Evolutionary conservation across 2,113 vertebrate genomes (phyloP), one percentile per base, ranked within the genome.

Genomic region (Nestor notabilis): DNA sequence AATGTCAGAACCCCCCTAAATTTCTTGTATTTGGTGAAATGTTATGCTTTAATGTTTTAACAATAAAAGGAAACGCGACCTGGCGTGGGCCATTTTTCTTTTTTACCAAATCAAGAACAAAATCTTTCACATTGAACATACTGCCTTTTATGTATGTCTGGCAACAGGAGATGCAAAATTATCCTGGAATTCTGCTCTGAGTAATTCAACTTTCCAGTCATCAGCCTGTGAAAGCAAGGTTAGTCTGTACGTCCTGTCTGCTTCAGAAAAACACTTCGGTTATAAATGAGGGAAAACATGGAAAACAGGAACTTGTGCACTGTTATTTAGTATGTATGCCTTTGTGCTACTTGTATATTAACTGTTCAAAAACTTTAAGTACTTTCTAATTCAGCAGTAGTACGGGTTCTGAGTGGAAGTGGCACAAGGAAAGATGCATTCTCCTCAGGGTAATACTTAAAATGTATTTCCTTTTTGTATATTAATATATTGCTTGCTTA

Each of bases 41-140:
- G 96, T 92, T 95, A 94, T 91, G 95, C 87, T 96, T 95, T 95
- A 91, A 93, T 95, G 90, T 97, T 97, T 96, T 97, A 96, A 97
- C 94, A 97, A 98, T 97, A 98, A 98, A 97, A 95, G 85, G 65
- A 94, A 93, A 72, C 43, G 49, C 78, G 89, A 90, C 72, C 81
- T 95, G 61, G 52, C 61, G 47, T 52, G 80, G 74, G 31, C 37
- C 24, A 7, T 92, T 86, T 82, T 92, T 76, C 6, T 70, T 71
- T 81, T 6, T 74, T 46, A 27, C 25, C 18, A 82, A 44, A 63
- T 76, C 16, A 35, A 20, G 21, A 87, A 19, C 9, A 44, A 64
- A 92, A 41, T 12, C 2, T 74, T 83, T 69, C 13, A 4, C 37
- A 3, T 60, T 89, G 31, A 52, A 7, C 9, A 5, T 35, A 19